Evolutionary conservation across 2,797 vertebrate species (phyloP).

Genomic region (Phataginus tetradactyla): DNA sequence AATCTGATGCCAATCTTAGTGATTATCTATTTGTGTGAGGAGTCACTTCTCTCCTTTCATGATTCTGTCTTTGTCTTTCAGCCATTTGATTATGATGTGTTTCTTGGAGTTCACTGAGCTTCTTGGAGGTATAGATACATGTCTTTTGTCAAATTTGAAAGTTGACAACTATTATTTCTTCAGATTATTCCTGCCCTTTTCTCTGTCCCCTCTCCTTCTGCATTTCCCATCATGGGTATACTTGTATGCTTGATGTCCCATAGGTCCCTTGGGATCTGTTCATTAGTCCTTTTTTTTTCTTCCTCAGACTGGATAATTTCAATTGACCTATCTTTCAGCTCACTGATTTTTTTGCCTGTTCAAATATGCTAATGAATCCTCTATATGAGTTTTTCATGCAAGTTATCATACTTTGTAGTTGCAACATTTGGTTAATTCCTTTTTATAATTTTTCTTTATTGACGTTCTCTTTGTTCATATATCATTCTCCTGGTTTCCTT

Average conservation of each 20-base stretch:
- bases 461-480: neutral
- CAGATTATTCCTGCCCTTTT: neutral
- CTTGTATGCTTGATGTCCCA: accelerated
- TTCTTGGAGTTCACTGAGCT: neutral
- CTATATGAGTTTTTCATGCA: neutral
- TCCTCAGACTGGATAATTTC: neutral
- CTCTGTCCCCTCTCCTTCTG: neutral
- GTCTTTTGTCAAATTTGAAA: neutral
- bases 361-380: neutral
- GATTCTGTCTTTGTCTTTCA: neutral
- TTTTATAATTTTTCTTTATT: neutral
- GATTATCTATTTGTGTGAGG: accelerated
- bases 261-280: neutral
- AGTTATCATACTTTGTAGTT: neutral
- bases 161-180: neutral
- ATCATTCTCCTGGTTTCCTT: neutral
- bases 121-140: neutral
- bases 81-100: neutral
- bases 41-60: neutral
- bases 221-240: accelerated
- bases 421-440: neutral
- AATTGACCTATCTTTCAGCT: neutral
- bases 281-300: neutral
- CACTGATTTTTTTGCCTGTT: neutral
- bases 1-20: neutral